phyloP scores from a whole-genome alignment of 2,888 invertebrate species.

The Oeneis ivallda region DNA sequence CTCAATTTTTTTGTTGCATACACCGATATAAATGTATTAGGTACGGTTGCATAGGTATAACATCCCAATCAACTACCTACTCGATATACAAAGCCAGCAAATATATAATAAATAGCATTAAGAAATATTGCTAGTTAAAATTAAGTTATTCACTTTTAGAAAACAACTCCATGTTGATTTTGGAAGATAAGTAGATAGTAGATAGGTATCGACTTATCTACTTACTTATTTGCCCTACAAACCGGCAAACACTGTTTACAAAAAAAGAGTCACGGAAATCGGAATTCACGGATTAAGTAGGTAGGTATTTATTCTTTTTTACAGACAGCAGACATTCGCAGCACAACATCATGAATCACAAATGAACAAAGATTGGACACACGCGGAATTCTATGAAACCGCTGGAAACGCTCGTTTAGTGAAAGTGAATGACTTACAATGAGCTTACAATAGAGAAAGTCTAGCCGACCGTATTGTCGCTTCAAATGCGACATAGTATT shows the following conservation, averaged over 20 bases:
- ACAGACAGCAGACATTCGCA: background rate
- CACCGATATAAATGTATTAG: no score
- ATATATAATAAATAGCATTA: no score
- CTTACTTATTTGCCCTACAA: background rate
- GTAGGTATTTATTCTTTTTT: slow-evolving; percentile 4
- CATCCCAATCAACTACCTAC: no score
- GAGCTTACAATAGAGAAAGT: slow-evolving; percentile 36
- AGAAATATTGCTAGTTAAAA: no score
- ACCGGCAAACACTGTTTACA: background rate
- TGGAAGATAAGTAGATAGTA: no score
- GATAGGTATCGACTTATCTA: no score
- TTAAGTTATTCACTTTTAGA: no score
- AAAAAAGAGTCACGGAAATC: slow-evolving; percentile 17
- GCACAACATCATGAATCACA: slow-evolving; percentile 13
- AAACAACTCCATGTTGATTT: no score
- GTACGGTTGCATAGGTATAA: no score
- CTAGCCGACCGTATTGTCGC: background rate
- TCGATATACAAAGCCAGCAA: no score
- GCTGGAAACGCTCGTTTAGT: slow-evolving; percentile 32
- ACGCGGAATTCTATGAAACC: slow-evolving; percentile 30
- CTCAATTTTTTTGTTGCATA: no score
- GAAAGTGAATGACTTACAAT: slow-evolving; percentile 34
- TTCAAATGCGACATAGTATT: background rate
- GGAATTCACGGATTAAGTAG: slow-evolving; percentile 17
- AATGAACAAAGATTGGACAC: slow-evolving; percentile 34